These are phyloP conservation scores for Cynoglossus semilaevis DNA, from an alignment of 2,113 vertebrate genomes.

Conservation along the genomic window DNA sequence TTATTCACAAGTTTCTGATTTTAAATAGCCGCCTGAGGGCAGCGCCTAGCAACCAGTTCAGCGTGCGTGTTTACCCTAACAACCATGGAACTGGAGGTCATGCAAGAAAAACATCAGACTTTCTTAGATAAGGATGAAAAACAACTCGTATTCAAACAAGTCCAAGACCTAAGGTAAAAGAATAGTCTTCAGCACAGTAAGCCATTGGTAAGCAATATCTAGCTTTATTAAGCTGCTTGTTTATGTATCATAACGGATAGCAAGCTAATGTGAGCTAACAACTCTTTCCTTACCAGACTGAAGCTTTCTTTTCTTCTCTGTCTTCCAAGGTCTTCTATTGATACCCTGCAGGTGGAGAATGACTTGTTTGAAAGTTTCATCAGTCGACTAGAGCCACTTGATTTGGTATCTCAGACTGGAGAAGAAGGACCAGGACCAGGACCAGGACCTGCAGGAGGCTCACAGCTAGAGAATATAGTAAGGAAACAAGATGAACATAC, in stretches of 20 bases:
- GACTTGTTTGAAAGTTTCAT: conserved; percentile 53
- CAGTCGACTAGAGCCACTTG: conserved; percentile 27
- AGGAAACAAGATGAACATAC: conserved; percentile 18
- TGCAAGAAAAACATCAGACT: neutral
- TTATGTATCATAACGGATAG: too few relatives aligned
- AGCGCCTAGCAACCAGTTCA: conserved; percentile 45
- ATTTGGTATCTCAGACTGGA: conserved; percentile 1
- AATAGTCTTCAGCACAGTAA: too few relatives aligned
- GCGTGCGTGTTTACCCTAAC: conserved; percentile 23
- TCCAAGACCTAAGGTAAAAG: conserved; percentile 50
- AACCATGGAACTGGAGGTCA: conserved; percentile 38
- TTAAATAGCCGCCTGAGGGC: conserved; percentile 8
- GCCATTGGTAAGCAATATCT: too few relatives aligned
- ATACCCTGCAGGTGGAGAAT: conserved; percentile 50
- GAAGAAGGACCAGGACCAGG: neutral
- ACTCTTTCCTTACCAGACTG: neutral
- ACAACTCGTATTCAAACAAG: neutral
- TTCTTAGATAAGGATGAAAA: conserved; percentile 1
- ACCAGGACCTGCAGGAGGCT: neutral
- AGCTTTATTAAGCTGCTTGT: too few relatives aligned
- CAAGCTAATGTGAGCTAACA: neutral
- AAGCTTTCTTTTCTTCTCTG: neutral
- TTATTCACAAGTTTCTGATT: too few relatives aligned
- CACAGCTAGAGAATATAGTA: conserved; percentile 28
- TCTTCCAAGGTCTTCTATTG: conserved; percentile 31